Conservation (phyloP, 2,113 vertebrate species). For the Montifringilla adamsi region DNA sequence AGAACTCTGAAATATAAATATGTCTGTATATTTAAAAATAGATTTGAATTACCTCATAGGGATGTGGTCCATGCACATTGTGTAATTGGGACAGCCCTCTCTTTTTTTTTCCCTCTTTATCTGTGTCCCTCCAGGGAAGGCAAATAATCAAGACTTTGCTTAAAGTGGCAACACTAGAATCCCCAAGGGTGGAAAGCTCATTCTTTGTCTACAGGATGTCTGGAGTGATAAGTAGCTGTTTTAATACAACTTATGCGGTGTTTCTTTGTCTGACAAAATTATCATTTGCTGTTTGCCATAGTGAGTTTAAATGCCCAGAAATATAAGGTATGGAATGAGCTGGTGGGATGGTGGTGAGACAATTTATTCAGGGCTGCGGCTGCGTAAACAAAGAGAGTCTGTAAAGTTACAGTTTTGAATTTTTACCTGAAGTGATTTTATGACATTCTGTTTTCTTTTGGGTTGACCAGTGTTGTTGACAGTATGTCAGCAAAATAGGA, state of each 20-base stretch:
- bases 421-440: not conserved
- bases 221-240: conserved; percentile 45
- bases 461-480: not conserved
- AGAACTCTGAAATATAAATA: conserved; percentile 49
- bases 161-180: conserved; percentile 51
- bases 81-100: conserved; percentile 48
- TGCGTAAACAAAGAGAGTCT: not conserved
- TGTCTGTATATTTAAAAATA: conserved; percentile 47
- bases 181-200: conserved; percentile 28
- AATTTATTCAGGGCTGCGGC: not conserved
- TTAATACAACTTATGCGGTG: conserved; percentile 7
- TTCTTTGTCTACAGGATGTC: conserved; percentile 59
- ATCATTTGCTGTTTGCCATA: not conserved
- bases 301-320: not conserved
- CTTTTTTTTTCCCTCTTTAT: not conserved
- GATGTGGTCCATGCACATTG: conserved; percentile 32
- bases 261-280: conserved; percentile 29
- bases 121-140: conserved; percentile 27
- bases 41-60: conserved; percentile 52
- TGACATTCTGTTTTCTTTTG: not conserved
- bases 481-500: not conserved
- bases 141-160: conserved; percentile 60
- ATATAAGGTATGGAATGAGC: not conserved
- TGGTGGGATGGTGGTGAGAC: fast-evolving
- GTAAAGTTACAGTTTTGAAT: not conserved